phyloP scores from a whole-genome alignment of 2,797 vertebrate species.

The Cygnus olor region DNA sequence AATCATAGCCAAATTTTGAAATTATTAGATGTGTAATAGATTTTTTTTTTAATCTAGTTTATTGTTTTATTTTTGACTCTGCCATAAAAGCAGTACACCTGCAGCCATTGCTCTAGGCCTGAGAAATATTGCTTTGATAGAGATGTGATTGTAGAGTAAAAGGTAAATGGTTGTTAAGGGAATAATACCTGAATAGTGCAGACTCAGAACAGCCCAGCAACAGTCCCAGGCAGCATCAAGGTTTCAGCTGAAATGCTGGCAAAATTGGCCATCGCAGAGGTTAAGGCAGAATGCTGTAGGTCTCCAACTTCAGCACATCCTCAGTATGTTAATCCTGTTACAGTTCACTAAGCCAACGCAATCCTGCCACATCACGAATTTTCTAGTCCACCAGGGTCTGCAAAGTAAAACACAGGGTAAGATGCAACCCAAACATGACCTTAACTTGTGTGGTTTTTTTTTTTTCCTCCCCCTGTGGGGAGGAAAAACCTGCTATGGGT shows the following conservation, averaged over 20 bases:
- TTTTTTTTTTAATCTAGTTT: not conserved
- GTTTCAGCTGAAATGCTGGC: conserved; percentile 4
- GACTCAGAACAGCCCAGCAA: not conserved
- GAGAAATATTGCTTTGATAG: conserved; percentile 66
- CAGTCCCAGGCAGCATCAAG: not conserved
- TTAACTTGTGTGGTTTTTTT: conserved; percentile 30
- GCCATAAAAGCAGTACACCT: conserved; percentile 46
- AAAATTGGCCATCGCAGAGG: conserved; percentile 25
- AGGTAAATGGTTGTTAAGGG: conserved; percentile 60
- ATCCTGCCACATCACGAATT: conserved; percentile 50
- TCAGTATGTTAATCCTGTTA: conserved; percentile 52
- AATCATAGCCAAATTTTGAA: not conserved
- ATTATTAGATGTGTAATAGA: not conserved
- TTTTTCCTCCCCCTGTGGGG: conserved; percentile 1
- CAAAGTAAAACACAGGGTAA: conserved; percentile 43
- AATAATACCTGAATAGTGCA: conserved; percentile 38
- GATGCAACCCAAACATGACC: conserved; percentile 31
- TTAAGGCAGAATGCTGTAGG: conserved; percentile 30
- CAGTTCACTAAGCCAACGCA: not conserved
- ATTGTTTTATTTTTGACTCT: conserved; percentile 43
- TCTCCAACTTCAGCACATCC: conserved; percentile 65
- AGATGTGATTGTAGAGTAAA: conserved; percentile 52
- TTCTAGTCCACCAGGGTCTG: conserved; percentile 25
- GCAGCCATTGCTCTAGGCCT: conserved; percentile 56
- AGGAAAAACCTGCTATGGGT: conserved; percentile 16